These are phyloP conservation scores for Linurgus olivaceus DNA, from an alignment of 2,797 vertebrate genomes.

Conservation along the genomic window DNA sequence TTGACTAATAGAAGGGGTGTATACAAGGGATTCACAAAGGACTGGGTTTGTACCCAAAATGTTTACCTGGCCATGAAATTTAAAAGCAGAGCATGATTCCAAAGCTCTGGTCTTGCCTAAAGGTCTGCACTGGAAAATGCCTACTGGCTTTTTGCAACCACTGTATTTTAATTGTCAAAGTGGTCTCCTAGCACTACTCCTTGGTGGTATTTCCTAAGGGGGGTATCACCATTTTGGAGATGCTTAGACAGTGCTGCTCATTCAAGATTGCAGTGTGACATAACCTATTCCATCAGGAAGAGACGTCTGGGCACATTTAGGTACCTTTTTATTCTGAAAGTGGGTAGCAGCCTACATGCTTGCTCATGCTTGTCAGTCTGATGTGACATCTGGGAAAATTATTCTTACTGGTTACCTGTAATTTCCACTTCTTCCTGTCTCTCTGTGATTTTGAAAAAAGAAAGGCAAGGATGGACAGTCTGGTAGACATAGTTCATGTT, in stretches of 20 bases:
- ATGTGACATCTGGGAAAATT: background rate
- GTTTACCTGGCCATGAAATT: background rate
- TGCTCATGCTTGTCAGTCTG: background rate
- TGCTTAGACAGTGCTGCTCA: background rate
- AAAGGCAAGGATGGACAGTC: background rate
- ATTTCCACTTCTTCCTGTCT: background rate
- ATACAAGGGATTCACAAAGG: background rate
- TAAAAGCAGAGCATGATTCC: accelerated
- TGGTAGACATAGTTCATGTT: background rate
- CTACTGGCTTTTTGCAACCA: background rate
- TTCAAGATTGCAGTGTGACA: background rate
- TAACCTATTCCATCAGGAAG: background rate
- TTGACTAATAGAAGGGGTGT: background rate
- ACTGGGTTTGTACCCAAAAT: background rate
- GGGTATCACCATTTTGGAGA: background rate
- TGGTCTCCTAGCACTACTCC: background rate
- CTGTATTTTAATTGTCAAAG: background rate
- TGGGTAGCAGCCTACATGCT: background rate
- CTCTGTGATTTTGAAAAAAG: background rate
- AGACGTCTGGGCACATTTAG: background rate
- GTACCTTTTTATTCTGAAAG: background rate
- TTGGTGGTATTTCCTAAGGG: background rate
- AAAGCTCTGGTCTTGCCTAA: background rate
- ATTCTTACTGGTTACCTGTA: background rate
- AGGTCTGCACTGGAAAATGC: background rate